A percentile compares a stretch with the other conserved stretches of the same genome.
These are phyloP conservation scores for Schizaphis graminum DNA, from an alignment of 2,888 invertebrate species.

Conservation along the genomic window DNA sequence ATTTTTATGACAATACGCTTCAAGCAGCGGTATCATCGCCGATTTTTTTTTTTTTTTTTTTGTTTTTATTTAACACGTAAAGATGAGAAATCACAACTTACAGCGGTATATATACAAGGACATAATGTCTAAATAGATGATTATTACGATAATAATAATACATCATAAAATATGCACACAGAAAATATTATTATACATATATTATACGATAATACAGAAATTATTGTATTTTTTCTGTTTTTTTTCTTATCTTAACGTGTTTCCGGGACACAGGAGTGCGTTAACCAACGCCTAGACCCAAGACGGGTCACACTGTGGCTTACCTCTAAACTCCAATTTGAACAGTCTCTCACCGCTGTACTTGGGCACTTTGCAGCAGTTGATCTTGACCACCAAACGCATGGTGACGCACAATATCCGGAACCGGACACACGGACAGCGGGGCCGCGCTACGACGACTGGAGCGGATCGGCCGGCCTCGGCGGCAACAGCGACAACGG, in stretches of 20 bases:
- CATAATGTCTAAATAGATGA: not conserved
- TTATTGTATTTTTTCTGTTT: no score
- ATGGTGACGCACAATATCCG: conserved; percentile 17
- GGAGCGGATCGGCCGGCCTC: not conserved
- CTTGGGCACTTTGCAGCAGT: conserved; percentile 61
- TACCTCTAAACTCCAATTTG: conserved; percentile 60
- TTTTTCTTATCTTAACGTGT: not conserved
- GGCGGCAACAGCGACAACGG: not conserved
- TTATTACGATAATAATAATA: not conserved
- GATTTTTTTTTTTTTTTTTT: not conserved
- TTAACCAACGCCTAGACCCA: not conserved
- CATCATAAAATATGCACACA: no score
- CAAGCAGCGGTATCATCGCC: not conserved
- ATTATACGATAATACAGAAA: not conserved
- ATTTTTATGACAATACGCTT: not conserved
- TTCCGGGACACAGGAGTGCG: not conserved
- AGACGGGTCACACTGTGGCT: not conserved
- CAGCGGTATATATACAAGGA: not conserved
- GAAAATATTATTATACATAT: not conserved
- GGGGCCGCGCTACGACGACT: conserved; percentile 43
- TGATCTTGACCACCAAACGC: conserved; percentile 51
- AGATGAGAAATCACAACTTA: not conserved
- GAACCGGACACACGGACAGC: not conserved
- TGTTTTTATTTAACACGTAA: not conserved
- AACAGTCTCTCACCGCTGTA: conserved; percentile 58